Conservation (phyloP, 1,140 invertebrate species). For the Carposina sasakii region DNA sequence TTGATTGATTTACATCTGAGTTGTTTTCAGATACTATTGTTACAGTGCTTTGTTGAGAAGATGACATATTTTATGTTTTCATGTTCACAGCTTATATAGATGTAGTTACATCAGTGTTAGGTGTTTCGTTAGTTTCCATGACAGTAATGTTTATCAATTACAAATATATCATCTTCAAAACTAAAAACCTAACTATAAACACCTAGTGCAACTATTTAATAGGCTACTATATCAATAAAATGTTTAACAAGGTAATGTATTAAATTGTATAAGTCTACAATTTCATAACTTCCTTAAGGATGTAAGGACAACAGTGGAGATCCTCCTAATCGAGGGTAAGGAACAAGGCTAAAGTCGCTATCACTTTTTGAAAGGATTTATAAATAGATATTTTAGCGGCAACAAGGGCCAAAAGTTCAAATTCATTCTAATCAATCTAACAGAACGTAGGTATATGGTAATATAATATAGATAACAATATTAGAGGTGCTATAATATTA, state of each 20-base stretch:
- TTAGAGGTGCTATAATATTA: conserved; percentile 47
- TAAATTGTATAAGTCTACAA: conserved; percentile 31
- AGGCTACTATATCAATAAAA: conserved; percentile 41
- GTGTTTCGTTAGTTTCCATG: no score
- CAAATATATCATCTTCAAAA: conserved; percentile 18
- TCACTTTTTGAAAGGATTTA: conserved; percentile 17
- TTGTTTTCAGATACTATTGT: no score
- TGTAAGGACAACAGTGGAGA: conserved; percentile 39
- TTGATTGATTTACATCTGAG: no score
- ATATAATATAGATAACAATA: conserved; percentile 54
- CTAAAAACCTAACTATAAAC: conserved; percentile 22
- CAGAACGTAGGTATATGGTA: conserved; percentile 37
- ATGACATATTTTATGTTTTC: no score
- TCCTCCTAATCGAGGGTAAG: conserved; percentile 18
- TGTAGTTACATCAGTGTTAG: no score
- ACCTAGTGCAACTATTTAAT: conserved; percentile 44
- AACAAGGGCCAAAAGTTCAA: conserved; percentile 61
- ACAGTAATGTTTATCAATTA: no score
- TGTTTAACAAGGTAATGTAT: conserved; percentile 39
- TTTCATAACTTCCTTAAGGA: conserved; percentile 27
- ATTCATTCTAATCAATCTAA: conserved; percentile 46
- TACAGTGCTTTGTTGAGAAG: no score
- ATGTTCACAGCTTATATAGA: no score
- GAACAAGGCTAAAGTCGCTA: conserved; percentile 23
- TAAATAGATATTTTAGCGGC: conserved; percentile 26